Percentiles rank a stretch among this genome's conserved stretches.
Conservation (phyloP, 2,888 invertebrate species). For the Zonitis immaculata region DNA sequence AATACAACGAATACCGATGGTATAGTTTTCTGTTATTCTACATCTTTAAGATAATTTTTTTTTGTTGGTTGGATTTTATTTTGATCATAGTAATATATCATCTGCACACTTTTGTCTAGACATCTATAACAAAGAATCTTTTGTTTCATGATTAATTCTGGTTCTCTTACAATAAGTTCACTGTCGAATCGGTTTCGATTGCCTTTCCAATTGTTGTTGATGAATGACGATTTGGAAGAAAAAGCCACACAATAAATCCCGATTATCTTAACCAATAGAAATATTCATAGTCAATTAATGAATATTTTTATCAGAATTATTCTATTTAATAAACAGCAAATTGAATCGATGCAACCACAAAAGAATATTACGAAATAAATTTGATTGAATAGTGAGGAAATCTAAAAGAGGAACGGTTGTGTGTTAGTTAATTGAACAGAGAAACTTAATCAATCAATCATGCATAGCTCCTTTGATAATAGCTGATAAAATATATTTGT, state of each 20-base stretch:
- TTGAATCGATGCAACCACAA: too few relatives aligned
- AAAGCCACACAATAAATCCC: too few relatives aligned
- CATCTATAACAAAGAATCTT: conserved; percentile 12
- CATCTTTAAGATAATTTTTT: conserved; percentile 5
- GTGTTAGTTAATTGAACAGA: neutral
- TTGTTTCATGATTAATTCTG: conserved; percentile 21
- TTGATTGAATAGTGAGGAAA: neutral
- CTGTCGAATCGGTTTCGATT: conserved; percentile 10
- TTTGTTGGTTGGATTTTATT: neutral
- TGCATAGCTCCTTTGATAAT: neutral
- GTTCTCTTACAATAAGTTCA: conserved; percentile 11
- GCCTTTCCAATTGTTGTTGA: conserved; percentile 10
- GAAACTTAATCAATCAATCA: neutral
- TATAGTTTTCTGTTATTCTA: too few relatives aligned
- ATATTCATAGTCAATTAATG: too few relatives aligned
- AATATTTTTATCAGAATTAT: too few relatives aligned
- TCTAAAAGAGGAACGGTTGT: neutral
- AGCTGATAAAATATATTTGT: neutral
- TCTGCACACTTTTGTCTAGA: conserved; percentile 11
- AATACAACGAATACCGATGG: too few relatives aligned
- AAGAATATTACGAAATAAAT: too few relatives aligned
- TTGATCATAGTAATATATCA: conserved; percentile 18
- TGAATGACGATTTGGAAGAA: too few relatives aligned
- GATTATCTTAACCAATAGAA: too few relatives aligned
- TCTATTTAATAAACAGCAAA: too few relatives aligned